A percentile compares a stretch with the other conserved stretches of the same genome.
phyloP scores from a whole-genome alignment of 2,113 vertebrate genomes.

The Pleuronectes platessa region DNA sequence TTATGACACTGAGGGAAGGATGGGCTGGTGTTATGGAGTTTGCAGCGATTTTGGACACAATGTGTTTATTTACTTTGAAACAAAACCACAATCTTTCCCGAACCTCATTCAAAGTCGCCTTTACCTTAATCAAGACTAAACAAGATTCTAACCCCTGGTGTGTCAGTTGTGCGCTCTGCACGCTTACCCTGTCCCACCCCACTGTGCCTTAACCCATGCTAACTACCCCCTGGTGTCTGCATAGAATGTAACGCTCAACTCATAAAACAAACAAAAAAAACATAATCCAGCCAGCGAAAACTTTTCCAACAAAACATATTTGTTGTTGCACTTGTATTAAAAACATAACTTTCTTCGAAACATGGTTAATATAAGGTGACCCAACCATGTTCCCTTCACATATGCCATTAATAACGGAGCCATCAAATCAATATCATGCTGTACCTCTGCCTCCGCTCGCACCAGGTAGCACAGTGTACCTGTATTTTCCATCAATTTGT shows the following conservation, averaged over 20 bases:
- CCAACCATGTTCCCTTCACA: constrained; percentile 9
- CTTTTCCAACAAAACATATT: background rate
- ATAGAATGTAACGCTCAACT: background rate
- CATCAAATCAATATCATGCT: constrained; percentile 33
- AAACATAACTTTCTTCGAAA: background rate
- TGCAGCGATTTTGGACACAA: no score
- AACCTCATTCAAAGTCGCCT: no score
- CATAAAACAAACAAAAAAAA: background rate
- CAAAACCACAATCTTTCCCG: no score
- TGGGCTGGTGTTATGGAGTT: no score
- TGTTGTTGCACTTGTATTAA: background rate
- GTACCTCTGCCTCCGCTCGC: constrained; percentile 15
- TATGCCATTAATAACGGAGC: constrained; percentile 37
- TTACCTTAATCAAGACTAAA: no score
- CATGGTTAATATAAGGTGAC: background rate
- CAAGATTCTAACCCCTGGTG: no score
- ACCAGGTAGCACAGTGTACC: constrained; percentile 27
- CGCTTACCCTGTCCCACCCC: background rate
- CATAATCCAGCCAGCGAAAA: background rate
- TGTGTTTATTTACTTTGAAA: no score
- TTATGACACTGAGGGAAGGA: no score
- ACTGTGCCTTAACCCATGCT: background rate
- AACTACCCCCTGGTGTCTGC: background rate
- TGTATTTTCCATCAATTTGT: constrained; percentile 53
- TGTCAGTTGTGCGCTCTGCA: no score